These are phyloP conservation scores for Eumacrocentrus americanus DNA, from an alignment of 2,888 invertebrate genomes.

Conservation along the genomic window DNA sequence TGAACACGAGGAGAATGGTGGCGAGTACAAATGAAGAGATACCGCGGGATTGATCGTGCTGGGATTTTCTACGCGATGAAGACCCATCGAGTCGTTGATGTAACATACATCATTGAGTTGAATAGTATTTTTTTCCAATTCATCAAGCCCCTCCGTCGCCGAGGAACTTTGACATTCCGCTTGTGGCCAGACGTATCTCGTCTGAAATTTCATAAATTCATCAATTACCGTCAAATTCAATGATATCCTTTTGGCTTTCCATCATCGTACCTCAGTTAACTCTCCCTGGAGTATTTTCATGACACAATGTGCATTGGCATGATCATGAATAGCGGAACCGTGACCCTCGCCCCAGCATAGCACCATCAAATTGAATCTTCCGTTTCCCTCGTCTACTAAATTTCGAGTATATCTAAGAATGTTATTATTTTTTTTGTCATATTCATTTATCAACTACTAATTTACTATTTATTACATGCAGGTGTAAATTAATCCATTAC, in stretches of 20 bases:
- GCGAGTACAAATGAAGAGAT: constrained; percentile 93
- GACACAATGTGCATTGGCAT: constrained; percentile 95
- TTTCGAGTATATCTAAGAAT: constrained; percentile 88
- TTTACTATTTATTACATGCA: not conserved
- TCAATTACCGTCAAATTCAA: not conserved
- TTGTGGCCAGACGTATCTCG: constrained; percentile 79
- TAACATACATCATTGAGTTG: constrained; percentile 85
- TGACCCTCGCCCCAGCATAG: constrained; percentile 98
- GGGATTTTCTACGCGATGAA: constrained; percentile 95
- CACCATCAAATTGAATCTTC: constrained; percentile 95
- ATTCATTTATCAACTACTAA: not conserved
- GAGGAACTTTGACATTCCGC: constrained; percentile 59
- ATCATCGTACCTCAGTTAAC: constrained; percentile 76
- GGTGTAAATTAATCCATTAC: constrained; percentile 61
- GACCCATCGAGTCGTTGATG: constrained; percentile 93
- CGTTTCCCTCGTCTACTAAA: constrained; percentile 94
- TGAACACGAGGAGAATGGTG: constrained; percentile 86
- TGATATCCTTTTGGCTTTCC: not conserved
- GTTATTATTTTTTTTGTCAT: not conserved
- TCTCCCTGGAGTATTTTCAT: constrained; percentile 91
- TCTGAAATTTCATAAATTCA: constrained; percentile 42
- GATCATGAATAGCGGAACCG: constrained; percentile 95
- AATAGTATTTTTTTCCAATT: constrained; percentile 71
- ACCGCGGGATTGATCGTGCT: constrained; percentile 88
- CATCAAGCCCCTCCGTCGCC: constrained; percentile 67